These are phyloP conservation scores for Sigmodon hispidus DNA, from an alignment of 2,113 vertebrate species.

Conservation along the genomic window DNA sequence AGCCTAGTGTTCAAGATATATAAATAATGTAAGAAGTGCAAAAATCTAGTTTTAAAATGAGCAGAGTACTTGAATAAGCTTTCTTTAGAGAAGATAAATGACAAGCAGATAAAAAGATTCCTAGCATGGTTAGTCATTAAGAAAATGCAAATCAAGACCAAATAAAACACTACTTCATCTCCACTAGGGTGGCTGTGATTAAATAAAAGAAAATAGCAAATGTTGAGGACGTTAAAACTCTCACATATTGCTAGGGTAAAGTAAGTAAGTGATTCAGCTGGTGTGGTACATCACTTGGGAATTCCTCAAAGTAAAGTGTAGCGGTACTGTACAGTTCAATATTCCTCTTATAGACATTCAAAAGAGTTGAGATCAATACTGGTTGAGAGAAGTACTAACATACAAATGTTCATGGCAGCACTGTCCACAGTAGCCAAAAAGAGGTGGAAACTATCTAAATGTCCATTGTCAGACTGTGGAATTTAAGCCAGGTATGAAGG, in stretches of 20 bases:
- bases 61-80: not conserved
- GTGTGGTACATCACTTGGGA: not conserved
- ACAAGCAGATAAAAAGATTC: not conserved
- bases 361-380: not conserved
- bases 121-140: not conserved
- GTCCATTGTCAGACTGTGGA: not conserved
- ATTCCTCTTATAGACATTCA: not conserved
- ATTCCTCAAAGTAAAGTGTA: not conserved
- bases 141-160: not conserved
- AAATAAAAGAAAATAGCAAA: not conserved
- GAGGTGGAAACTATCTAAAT: not conserved
- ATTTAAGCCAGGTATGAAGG: not conserved
- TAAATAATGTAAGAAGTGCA: not conserved
- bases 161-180: not conserved
- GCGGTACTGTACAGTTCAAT: not conserved
- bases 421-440: not conserved
- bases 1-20: not conserved
- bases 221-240: not conserved
- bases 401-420: not conserved
- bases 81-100: not conserved
- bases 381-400: not conserved
- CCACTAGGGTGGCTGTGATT: not conserved
- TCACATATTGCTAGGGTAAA: not conserved
- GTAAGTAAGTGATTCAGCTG: not conserved
- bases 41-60: not conserved